Conservation (phyloP, 2,113 vertebrate genomes). For the Sarotherodon lohbergeri region DNA sequence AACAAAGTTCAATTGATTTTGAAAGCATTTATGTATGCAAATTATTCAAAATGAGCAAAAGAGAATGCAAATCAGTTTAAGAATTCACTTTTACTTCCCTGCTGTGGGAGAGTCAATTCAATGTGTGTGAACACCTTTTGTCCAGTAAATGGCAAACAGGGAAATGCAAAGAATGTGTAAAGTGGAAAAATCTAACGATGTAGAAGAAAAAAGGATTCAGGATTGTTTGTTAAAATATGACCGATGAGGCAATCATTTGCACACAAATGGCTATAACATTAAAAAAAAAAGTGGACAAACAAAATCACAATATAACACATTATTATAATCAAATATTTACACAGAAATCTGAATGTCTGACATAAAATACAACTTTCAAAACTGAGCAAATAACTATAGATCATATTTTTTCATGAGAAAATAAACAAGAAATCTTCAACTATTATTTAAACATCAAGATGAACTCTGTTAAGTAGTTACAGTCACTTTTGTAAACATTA, state of each 20-base stretch:
- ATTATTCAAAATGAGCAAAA: neutral
- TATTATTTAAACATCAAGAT: neutral
- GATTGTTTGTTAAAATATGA: neutral
- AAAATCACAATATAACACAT: neutral
- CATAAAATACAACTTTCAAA: neutral
- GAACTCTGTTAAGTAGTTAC: neutral
- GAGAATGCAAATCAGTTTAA: neutral
- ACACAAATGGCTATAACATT: neutral
- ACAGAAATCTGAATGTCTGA: neutral
- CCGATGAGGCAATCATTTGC: neutral
- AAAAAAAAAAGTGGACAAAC: neutral
- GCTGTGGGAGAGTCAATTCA: neutral
- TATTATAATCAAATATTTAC: neutral
- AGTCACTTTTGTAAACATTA: neutral
- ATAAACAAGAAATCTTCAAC: neutral
- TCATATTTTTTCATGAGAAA: neutral
- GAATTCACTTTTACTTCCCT: neutral
- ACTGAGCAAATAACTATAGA: neutral
- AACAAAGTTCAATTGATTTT: slow-evolving; percentile 6
- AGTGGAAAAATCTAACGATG: neutral
- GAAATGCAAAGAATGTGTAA: neutral
- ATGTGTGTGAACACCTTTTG: neutral
- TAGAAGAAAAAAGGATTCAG: neutral
- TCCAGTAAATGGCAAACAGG: neutral
- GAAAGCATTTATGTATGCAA: slow-evolving; percentile 3